Conservation (phyloP, 2,888 invertebrate genomes). For the Deroplatys truncata region DNA sequence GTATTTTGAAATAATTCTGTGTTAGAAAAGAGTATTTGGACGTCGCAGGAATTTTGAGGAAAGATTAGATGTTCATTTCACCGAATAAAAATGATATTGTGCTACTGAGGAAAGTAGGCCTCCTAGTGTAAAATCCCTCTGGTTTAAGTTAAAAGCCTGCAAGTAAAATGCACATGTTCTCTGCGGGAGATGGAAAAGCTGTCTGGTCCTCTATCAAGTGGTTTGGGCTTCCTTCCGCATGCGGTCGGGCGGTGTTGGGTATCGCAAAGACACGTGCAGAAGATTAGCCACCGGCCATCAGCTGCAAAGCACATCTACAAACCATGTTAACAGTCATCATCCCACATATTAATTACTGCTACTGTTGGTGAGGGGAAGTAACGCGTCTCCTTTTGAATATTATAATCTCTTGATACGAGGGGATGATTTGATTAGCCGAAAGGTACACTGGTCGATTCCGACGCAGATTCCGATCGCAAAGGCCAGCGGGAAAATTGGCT, state of each 20-base stretch:
- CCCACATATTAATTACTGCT: neutral
- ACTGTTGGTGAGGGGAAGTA: neutral
- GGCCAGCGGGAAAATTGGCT: too few species aligned
- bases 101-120: neutral
- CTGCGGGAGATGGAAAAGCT: neutral
- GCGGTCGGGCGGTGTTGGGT: constrained; percentile 2
- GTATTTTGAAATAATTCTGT: too few species aligned
- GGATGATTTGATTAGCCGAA: too few species aligned
- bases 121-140: neutral
- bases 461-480: too few species aligned
- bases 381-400: too few species aligned
- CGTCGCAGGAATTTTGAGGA: too few species aligned
- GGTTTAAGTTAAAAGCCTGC: neutral
- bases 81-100: too few species aligned
- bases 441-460: too few species aligned
- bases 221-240: neutral
- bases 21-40: too few species aligned
- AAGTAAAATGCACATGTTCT: neutral
- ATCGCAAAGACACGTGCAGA: constrained; percentile 4
- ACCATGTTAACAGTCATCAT: neutral
- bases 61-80: too few species aligned
- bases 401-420: too few species aligned
- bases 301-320: neutral
- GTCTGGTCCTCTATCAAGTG: neutral
- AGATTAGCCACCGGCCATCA: neutral